Evolutionary conservation across 2,888 invertebrate genomes (phyloP).

Genomic region (Hydrotaea cyrtoneurina): DNA sequence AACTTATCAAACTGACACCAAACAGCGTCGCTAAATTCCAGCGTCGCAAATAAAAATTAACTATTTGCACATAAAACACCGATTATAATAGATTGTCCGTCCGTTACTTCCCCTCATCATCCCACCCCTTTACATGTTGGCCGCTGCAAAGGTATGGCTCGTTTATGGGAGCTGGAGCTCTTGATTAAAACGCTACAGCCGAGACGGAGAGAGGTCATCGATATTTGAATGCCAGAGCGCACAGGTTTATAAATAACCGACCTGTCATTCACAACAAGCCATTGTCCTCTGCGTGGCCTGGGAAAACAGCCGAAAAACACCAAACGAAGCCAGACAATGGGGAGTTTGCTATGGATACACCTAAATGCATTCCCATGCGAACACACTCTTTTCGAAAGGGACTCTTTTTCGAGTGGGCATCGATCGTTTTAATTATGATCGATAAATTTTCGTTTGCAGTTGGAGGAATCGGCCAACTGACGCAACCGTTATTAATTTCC

Average conservation of each 20-base stretch:
- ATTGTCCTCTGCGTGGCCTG: slow-evolving; percentile 66
- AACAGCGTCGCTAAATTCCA: slow-evolving; percentile 79
- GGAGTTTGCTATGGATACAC: neutral
- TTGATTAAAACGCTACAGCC: slow-evolving; percentile 54
- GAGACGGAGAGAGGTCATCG: slow-evolving; percentile 32
- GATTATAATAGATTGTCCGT: slow-evolving; percentile 63
- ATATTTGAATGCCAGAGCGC: slow-evolving; percentile 69
- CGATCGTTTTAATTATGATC: slow-evolving; percentile 57
- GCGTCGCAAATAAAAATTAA: slow-evolving; percentile 74
- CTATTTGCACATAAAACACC: slow-evolving; percentile 64
- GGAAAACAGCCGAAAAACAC: slow-evolving; percentile 2
- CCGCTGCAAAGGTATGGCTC: neutral
- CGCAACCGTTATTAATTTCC: slow-evolving; percentile 61
- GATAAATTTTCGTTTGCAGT: slow-evolving; percentile 48
- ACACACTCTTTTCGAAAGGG: neutral
- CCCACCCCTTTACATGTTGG: too few species aligned
- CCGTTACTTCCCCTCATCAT: neutral
- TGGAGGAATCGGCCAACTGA: slow-evolving; percentile 67
- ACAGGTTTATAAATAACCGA: slow-evolving; percentile 71
- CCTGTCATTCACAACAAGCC: slow-evolving; percentile 70
- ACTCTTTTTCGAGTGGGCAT: neutral
- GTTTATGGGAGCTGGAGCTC: neutral
- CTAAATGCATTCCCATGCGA: slow-evolving; percentile 10
- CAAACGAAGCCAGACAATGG: neutral
- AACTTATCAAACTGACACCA: slow-evolving; percentile 80